Conservation (phyloP, 1,140 invertebrate genomes). For the Anastrepha ludens region DNA sequence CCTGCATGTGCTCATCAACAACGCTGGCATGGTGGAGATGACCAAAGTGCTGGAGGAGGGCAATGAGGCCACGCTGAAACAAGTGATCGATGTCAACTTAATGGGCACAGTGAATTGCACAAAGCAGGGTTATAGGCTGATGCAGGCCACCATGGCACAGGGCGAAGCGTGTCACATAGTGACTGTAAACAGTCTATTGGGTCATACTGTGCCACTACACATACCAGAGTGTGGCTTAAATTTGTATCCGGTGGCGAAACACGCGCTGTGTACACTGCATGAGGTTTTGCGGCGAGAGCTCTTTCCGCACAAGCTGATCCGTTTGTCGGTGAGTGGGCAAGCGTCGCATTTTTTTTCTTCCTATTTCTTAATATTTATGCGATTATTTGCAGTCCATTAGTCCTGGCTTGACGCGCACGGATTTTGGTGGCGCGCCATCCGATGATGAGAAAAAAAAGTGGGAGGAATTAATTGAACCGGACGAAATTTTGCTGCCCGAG, state of each 20-base stretch:
- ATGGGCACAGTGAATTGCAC: conserved; percentile 80
- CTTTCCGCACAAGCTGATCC: conserved; percentile 75
- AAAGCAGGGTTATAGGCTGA: conserved; percentile 79
- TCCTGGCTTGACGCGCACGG: conserved; percentile 77
- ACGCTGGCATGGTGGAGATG: conserved; percentile 78
- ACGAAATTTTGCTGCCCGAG: conserved; percentile 54
- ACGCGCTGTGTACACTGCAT: conserved; percentile 80
- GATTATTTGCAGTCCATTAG: conserved; percentile 75
- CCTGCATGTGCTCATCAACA: conserved; percentile 83
- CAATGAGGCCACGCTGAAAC: conserved; percentile 71
- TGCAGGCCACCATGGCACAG: conserved; percentile 77
- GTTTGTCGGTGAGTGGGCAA: conserved; percentile 57
- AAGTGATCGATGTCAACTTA: conserved; percentile 81
- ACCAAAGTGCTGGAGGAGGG: conserved; percentile 70
- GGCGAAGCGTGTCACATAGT: conserved; percentile 79
- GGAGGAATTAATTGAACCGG: conserved; percentile 33
- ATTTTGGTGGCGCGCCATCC: conserved; percentile 58
- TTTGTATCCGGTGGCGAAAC: conserved; percentile 82
- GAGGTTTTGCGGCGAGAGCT: conserved; percentile 80
- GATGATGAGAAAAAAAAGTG: conserved; percentile 18
- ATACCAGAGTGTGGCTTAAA: conserved; percentile 68
- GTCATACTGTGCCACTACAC: conserved; percentile 74
- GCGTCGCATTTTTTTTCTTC: conserved; percentile 7
- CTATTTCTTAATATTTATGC: background rate
- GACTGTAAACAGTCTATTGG: conserved; percentile 79